Evolutionary conservation across 1,140 invertebrate genomes (phyloP).

Genomic region (Schmidtea mediterranea): DNA sequence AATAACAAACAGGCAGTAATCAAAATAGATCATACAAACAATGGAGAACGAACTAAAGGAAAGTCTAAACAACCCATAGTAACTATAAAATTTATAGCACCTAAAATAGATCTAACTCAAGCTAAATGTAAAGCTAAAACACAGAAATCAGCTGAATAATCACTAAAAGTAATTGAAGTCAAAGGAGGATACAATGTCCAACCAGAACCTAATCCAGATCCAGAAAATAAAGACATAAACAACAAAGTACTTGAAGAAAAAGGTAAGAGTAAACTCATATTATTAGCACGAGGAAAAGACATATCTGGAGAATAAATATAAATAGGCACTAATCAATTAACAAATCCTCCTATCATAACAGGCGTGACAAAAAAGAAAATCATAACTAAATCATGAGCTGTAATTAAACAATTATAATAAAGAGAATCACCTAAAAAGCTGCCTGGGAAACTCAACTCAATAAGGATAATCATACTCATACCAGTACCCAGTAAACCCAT

Average conservation of each 20-base stretch:
- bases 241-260: conserved; percentile 35
- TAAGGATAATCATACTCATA: conserved; percentile 38
- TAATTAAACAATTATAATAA: conserved; percentile 43
- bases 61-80: conserved; percentile 21
- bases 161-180: conserved; percentile 31
- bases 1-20: conserved; percentile 29
- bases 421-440: conserved; percentile 37
- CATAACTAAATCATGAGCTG: conserved; percentile 44
- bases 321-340: conserved; percentile 44
- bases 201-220: conserved; percentile 34
- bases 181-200: conserved; percentile 43
- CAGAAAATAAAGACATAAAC: conserved; percentile 31
- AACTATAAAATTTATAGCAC: conserved; percentile 36
- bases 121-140: conserved; percentile 41
- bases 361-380: conserved; percentile 53
- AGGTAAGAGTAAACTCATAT: conserved; percentile 45
- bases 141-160: conserved; percentile 37
- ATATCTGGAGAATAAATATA: conserved; percentile 44
- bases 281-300: conserved; percentile 46
- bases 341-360: conserved; percentile 46
- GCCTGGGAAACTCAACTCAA: conserved; percentile 36
- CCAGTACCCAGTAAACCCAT: conserved; percentile 36
- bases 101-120: conserved; percentile 39
- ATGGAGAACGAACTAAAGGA: conserved; percentile 30
- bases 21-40: conserved; percentile 37